Conservation (phyloP, 2,888 invertebrate species). For the Galerucella pusilla region DNA sequence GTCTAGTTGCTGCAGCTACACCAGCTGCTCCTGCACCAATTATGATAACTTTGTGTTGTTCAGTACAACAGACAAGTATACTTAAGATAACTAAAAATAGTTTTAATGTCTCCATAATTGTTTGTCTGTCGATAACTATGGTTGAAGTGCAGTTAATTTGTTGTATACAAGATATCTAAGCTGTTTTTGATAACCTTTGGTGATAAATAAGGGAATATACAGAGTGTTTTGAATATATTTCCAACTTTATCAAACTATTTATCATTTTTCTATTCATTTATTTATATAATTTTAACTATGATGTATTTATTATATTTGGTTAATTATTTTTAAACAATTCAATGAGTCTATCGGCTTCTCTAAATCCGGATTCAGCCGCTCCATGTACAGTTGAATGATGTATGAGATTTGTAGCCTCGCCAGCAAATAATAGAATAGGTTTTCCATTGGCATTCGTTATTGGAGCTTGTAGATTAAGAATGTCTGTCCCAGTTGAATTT, state of each 20-base stretch:
- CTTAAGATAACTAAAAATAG: background rate
- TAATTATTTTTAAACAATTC: slow-evolving; percentile 19
- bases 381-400: slow-evolving; percentile 67
- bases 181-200: background rate
- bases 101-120: background rate
- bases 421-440: slow-evolving; percentile 68
- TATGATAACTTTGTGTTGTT: slow-evolving; percentile 19
- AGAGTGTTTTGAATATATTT: no score
- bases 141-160: background rate
- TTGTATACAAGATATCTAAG: background rate
- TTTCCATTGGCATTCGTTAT: slow-evolving; percentile 56
- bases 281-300: background rate
- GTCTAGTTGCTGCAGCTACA: slow-evolving; percentile 67
- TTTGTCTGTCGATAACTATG: background rate
- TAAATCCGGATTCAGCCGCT: slow-evolving; percentile 65
- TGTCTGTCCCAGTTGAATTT: slow-evolving; percentile 20
- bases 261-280: background rate
- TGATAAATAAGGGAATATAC: background rate
- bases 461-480: slow-evolving; percentile 32
- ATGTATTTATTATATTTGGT: background rate
- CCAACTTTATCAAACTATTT: background rate
- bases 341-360: slow-evolving; percentile 64
- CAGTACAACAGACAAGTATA: background rate
- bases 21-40: slow-evolving; percentile 41
- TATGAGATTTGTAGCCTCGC: slow-evolving; percentile 66